Conservation (phyloP, 2,797 vertebrate genomes). For the Fistularia commersonii region DNA sequence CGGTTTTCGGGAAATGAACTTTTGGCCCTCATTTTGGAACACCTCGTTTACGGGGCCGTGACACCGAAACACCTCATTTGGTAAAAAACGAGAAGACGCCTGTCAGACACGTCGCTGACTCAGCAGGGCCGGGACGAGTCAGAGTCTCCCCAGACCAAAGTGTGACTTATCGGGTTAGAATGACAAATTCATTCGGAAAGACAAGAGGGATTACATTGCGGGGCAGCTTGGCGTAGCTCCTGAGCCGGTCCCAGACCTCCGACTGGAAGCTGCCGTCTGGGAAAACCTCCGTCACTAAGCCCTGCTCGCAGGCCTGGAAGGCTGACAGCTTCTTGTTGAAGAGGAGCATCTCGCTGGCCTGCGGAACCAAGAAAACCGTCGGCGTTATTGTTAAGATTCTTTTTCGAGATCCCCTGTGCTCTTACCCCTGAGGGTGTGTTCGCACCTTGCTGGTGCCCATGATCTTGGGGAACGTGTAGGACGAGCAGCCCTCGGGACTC, state of each 20-base stretch:
- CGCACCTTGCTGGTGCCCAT: conserved; percentile 86
- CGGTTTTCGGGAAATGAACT: no score
- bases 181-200: not conserved
- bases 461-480: conserved; percentile 88
- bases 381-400: not conserved
- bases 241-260: conserved; percentile 83
- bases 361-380: not conserved
- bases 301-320: conserved; percentile 77
- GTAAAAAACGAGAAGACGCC: no score
- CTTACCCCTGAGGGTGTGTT: not conserved
- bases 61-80: no score
- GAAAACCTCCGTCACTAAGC: conserved; percentile 89
- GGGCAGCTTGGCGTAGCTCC: conserved; percentile 79
- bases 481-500: conserved; percentile 89
- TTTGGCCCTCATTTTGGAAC: no score
- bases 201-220: conserved; percentile 69
- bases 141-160: no score
- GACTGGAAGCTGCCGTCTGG: conserved; percentile 84
- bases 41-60: no score
- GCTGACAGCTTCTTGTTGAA: conserved; percentile 91
- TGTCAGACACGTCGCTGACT: no score
- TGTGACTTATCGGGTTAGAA: no score
- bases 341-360: conserved; percentile 87
- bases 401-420: not conserved
- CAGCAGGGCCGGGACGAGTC: no score